phyloP scores from a whole-genome alignment of 64 coral and sea anemone species.

The Catalaphyllia jardinei region DNA sequence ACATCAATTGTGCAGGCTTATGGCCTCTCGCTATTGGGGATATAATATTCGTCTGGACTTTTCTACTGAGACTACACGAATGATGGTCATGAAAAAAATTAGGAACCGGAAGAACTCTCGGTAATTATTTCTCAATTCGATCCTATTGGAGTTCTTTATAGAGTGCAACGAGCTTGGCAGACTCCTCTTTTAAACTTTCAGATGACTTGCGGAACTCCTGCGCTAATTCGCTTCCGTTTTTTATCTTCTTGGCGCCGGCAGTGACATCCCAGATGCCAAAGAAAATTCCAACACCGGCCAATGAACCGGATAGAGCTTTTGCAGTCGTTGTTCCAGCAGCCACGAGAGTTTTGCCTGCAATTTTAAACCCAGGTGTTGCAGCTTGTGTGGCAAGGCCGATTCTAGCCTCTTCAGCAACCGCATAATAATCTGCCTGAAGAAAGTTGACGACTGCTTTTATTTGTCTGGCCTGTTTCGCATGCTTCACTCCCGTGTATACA shows the following conservation, averaged over 20 bases:
- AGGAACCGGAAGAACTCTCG: background rate
- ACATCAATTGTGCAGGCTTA: too few species aligned
- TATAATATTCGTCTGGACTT: background rate
- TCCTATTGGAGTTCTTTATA: background rate
- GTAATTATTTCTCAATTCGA: background rate
- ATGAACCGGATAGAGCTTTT: constrained; percentile 5
- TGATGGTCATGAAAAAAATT: background rate
- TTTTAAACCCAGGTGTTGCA: background rate
- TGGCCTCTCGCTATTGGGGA: too few species aligned
- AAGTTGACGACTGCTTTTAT: background rate
- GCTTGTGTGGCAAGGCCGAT: background rate
- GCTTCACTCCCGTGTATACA: background rate
- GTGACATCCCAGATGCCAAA: background rate
- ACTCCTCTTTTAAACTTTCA: background rate
- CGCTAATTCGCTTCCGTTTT: background rate
- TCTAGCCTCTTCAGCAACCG: background rate
- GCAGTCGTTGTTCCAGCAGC: constrained; percentile 31
- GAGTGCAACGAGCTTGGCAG: background rate
- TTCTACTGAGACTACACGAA: background rate
- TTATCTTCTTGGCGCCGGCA: background rate
- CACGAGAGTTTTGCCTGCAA: constrained; percentile 11
- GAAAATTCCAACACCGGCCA: background rate
- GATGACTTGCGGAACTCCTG: constrained; percentile 15
- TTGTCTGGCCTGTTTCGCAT: background rate
- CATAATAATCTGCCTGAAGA: background rate